Evolutionary conservation across 2,113 vertebrate genomes (phyloP).

Genomic region (Buteo buteo): DNA sequence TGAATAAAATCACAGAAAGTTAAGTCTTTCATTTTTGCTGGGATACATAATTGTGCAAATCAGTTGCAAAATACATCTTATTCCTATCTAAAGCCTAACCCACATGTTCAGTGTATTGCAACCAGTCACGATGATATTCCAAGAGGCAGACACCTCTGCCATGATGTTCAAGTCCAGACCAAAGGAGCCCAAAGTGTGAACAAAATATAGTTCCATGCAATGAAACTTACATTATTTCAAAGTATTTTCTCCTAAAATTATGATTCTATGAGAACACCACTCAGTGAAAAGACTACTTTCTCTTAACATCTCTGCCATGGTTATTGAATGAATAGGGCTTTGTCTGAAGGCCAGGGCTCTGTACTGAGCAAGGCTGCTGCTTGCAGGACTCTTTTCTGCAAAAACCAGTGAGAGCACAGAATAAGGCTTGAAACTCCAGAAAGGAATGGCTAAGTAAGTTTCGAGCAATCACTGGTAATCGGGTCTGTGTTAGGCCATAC

Average conservation of each 20-base stretch:
- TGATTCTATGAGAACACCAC: not conserved
- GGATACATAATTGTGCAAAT: not conserved
- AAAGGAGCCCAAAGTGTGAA: not conserved
- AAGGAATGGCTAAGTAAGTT: not conserved
- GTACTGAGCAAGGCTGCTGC: not conserved
- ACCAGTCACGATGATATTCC: accelerated
- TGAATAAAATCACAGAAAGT: not conserved
- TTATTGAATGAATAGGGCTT: not conserved
- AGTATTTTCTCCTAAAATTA: not conserved
- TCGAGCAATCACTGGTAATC: not conserved
- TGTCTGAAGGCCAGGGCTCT: not conserved
- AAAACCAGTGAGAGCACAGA: not conserved
- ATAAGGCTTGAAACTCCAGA: not conserved
- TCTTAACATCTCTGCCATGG: not conserved
- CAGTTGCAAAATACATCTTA: not conserved
- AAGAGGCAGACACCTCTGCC: not conserved
- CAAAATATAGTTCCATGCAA: not conserved
- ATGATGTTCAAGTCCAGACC: not conserved
- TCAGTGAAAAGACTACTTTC: not conserved
- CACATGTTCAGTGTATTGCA: accelerated
- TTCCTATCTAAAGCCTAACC: not conserved
- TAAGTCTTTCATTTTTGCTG: not conserved
- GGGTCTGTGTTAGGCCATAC: not conserved
- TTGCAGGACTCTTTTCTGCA: not conserved
- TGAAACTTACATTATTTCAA: not conserved